phyloP scores from a whole-genome alignment of 1,140 invertebrate genomes.

The Microplitis demolitor region DNA sequence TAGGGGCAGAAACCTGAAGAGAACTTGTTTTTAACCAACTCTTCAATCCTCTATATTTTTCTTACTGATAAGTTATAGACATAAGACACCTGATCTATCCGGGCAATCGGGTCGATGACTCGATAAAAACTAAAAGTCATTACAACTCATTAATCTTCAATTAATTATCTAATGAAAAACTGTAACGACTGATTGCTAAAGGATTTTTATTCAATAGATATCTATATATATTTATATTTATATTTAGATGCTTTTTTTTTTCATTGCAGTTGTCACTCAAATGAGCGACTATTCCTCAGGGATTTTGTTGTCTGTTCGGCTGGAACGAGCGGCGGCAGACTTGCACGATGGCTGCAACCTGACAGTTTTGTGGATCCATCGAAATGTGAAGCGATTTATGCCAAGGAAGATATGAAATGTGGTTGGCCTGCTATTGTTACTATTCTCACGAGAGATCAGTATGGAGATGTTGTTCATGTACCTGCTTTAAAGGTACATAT shows the following conservation, averaged over 20 bases:
- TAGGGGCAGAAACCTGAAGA: conserved; percentile 33
- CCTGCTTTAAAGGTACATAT: conserved; percentile 78
- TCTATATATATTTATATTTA: conserved; percentile 13
- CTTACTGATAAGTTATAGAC: neutral
- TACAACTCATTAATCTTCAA: neutral
- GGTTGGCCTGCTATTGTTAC: conserved; percentile 83
- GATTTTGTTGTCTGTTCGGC: conserved; percentile 88
- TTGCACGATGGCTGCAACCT: conserved; percentile 93
- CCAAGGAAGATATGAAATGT: conserved; percentile 77
- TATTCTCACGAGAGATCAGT: conserved; percentile 89
- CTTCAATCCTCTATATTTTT: neutral
- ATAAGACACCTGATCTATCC: neutral
- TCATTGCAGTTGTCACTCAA: conserved; percentile 74
- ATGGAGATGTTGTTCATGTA: conserved; percentile 84
- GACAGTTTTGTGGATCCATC: conserved; percentile 89
- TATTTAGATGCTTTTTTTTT: conserved; percentile 22
- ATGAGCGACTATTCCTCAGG: conserved; percentile 91
- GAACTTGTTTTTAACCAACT: conserved; percentile 38
- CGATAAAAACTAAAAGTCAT: neutral
- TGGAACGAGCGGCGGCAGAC: conserved; percentile 86
- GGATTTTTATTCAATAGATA: neutral
- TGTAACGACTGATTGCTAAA: neutral
- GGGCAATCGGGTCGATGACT: neutral
- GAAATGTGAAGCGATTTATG: conserved; percentile 82
- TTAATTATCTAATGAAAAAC: neutral